These are phyloP conservation scores for Eidolon helvum DNA, from an alignment of 2,113 vertebrate genomes.

Conservation along the genomic window DNA sequence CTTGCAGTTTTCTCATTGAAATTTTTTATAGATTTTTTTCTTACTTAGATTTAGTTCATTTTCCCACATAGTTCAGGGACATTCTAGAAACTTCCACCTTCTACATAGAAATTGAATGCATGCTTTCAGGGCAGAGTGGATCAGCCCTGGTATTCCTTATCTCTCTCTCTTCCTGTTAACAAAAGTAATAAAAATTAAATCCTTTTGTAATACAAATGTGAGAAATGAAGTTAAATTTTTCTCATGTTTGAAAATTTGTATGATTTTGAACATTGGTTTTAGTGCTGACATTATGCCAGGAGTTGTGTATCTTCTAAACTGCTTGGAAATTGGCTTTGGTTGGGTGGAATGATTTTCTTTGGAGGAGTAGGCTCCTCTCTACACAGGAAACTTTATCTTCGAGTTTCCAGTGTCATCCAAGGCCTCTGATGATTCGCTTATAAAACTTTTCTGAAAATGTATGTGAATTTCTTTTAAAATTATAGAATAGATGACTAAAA, in stretches of 20 bases:
- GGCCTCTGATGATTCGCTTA: neutral
- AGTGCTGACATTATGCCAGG: neutral
- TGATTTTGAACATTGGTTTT: neutral
- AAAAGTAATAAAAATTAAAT: neutral
- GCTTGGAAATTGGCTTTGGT: neutral
- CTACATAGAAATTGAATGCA: neutral
- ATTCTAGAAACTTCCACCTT: neutral
- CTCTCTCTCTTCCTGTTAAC: neutral
- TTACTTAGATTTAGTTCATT: neutral
- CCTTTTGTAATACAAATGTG: neutral
- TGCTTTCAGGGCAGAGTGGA: neutral
- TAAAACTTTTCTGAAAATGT: conserved; percentile 19
- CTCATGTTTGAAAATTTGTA: neutral
- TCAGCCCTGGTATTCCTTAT: neutral
- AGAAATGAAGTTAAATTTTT: neutral
- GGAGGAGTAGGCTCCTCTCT: neutral
- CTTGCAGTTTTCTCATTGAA: neutral
- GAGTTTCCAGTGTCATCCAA: neutral
- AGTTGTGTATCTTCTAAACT: neutral
- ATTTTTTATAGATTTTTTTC: neutral
- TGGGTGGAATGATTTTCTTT: neutral
- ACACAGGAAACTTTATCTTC: neutral
- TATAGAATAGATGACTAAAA: neutral
- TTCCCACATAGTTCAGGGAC: neutral
- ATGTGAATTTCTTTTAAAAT: neutral